Base-by-base conservation (phyloP, 2,888 invertebrate species). In the Noctua janthina region DNA sequence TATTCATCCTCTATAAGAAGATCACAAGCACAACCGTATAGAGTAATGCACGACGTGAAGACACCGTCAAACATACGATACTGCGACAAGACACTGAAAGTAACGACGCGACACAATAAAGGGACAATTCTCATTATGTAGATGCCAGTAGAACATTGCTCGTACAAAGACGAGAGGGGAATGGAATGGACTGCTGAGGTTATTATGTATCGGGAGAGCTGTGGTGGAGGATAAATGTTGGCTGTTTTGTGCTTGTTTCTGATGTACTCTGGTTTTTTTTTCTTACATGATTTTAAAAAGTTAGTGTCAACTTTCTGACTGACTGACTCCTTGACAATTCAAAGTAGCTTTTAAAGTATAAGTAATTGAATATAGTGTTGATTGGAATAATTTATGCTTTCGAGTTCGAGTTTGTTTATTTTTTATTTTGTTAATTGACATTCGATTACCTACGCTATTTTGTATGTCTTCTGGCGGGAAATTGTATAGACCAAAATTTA, bases 41-140 rank as follows among this genome's bases (percentile, higher is more conserved):
- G 13, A 68, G 70, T 64, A 77, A 71, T 43, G 46, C 20, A 69
- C 23, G 54, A 73, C 29, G 29, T 62, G 54, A 67, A 69, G 29
- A 74, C 51, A 74, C 23, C 66, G 10, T 74, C 64, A 80, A 78
- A 74, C 78, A 79, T 74, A 78, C 20, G 74, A 76, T 51, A 79
- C 66, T 46, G 46, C 59, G 74, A 85, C 62, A 77, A 80, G 78
- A 74, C 76, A 81, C 79, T 82, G 87, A 76, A 80, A 88, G 85
- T 85, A 84, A 85, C 87, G 79, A 82, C 72, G 66, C 76, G 69
- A 84, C 68, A 86, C 81, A 86, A 85, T 88, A 90, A 86, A 87
- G 86, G 77, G 81, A 88, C 87, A 88, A 90, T 90, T 86, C 82
- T 90, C 89, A 91, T 91, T 89, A 92, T 90, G 91, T 87, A 89